Evolutionary conservation across 2,888 invertebrate genomes (phyloP).

Genomic region (Deroplatys truncata): DNA sequence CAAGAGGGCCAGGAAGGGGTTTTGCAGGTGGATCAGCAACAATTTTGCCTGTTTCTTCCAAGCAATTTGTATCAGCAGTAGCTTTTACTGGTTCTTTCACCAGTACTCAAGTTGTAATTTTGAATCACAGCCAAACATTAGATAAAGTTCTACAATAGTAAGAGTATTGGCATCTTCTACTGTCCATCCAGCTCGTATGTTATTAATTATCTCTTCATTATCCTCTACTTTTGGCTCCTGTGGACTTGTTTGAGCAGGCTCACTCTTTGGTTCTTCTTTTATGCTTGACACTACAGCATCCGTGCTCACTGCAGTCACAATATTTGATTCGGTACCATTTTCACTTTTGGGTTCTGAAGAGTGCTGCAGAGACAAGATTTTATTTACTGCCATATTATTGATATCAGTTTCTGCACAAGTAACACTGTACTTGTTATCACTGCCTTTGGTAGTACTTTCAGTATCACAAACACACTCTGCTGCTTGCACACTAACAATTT

Average conservation of each 20-base stretch:
- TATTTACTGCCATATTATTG: constrained; percentile 40
- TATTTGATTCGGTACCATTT: neutral
- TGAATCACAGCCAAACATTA: constrained; percentile 76
- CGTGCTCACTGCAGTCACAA: neutral
- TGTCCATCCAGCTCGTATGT: constrained; percentile 73
- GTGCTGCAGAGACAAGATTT: constrained; percentile 40
- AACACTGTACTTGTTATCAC: neutral
- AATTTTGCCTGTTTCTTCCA: neutral
- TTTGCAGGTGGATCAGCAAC: neutral
- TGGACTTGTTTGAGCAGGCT: neutral
- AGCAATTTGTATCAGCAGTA: neutral
- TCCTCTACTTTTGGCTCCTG: constrained; percentile 36
- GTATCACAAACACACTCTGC: constrained; percentile 35
- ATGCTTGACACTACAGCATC: neutral
- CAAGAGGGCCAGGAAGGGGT: constrained; percentile 27
- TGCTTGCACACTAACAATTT: constrained; percentile 40
- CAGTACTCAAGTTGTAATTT: constrained; percentile 74
- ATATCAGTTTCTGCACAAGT: constrained; percentile 8
- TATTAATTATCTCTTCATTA: constrained; percentile 39
- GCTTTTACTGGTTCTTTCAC: constrained; percentile 53
- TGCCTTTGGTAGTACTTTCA: neutral
- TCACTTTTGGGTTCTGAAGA: constrained; percentile 38
- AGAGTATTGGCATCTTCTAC: constrained; percentile 68
- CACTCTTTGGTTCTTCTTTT: neutral
- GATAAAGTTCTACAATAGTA: constrained; percentile 84